These are phyloP conservation scores for Phalanger gymnotis DNA, from an alignment of 2,797 vertebrate genomes.

Conservation along the genomic window DNA sequence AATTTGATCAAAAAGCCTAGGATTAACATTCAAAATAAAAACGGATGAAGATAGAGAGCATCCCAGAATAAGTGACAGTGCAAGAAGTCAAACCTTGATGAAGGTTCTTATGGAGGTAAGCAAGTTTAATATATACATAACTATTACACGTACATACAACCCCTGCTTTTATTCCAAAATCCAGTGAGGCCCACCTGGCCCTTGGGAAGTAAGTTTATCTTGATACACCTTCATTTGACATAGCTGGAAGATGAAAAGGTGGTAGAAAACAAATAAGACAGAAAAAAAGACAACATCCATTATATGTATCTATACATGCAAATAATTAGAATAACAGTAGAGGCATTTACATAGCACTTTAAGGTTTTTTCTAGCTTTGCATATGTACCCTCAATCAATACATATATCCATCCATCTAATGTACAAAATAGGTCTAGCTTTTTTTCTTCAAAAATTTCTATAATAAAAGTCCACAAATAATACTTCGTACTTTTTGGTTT, in stretches of 20 bases:
- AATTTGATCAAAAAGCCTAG: conserved; percentile 38
- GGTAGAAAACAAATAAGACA: background rate
- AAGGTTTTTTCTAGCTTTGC: background rate
- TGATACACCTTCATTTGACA: conserved; percentile 18
- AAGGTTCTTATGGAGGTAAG: background rate
- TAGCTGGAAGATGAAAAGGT: conserved; percentile 17
- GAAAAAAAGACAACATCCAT: background rate
- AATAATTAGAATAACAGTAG: background rate
- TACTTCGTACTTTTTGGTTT: background rate
- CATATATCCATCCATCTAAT: background rate
- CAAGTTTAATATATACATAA: background rate
- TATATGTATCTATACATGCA: background rate
- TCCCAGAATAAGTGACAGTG: background rate
- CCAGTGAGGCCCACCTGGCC: background rate
- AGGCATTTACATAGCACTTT: background rate
- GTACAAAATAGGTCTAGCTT: background rate
- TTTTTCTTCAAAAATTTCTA: too few species aligned
- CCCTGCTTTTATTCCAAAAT: conserved; percentile 17
- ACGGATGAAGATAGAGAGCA: background rate
- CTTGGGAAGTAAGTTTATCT: background rate
- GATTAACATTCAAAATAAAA: conserved; percentile 44
- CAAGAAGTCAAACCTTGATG: background rate
- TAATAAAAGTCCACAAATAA: too few species aligned
- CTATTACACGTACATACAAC: background rate
- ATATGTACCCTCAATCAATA: background rate